These are phyloP conservation scores for Phenganax stokvisi DNA, from an alignment of 92 coral and sea anemone genomes.

Conservation along the genomic window DNA sequence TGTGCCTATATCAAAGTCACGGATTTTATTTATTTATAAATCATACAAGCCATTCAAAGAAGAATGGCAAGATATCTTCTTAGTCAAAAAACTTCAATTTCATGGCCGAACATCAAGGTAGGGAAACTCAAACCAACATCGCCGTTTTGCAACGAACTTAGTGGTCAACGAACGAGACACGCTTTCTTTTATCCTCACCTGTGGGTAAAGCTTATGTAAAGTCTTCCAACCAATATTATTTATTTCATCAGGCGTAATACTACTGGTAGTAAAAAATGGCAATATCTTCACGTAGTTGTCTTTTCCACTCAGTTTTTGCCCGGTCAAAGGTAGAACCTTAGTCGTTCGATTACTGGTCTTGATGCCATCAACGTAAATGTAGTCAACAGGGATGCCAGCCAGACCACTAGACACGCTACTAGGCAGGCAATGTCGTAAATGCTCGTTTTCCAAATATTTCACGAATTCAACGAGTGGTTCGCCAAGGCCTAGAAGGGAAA, in stretches of 20 bases:
- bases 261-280: constrained; percentile 55
- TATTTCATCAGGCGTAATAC: constrained; percentile 51
- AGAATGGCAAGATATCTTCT: too few species aligned
- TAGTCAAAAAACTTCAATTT: too few species aligned
- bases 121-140: too few species aligned
- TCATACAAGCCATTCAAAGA: too few species aligned
- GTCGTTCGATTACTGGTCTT: constrained; percentile 53
- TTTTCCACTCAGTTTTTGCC: constrained; percentile 45
- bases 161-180: too few species aligned
- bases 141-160: too few species aligned
- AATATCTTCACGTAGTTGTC: constrained; percentile 44
- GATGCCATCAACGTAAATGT: constrained; percentile 50
- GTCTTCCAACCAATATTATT: constrained; percentile 44
- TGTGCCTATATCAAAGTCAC: too few species aligned
- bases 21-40: too few species aligned
- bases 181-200: constrained; percentile 30
- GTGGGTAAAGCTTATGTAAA: constrained; percentile 52
- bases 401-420: constrained; percentile 64
- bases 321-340: constrained; percentile 48
- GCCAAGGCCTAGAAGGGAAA: background rate
- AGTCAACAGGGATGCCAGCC: constrained; percentile 57
- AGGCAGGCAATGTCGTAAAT: constrained; percentile 66
- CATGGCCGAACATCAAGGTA: too few species aligned
- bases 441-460: constrained; percentile 66
- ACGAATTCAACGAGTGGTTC: background rate